Percentiles rank a stretch among this genome's conserved stretches.
These are phyloP conservation scores for Lepeophtheirus salmonis DNA, from an alignment of 1,140 invertebrate species.

Conservation along the genomic window DNA sequence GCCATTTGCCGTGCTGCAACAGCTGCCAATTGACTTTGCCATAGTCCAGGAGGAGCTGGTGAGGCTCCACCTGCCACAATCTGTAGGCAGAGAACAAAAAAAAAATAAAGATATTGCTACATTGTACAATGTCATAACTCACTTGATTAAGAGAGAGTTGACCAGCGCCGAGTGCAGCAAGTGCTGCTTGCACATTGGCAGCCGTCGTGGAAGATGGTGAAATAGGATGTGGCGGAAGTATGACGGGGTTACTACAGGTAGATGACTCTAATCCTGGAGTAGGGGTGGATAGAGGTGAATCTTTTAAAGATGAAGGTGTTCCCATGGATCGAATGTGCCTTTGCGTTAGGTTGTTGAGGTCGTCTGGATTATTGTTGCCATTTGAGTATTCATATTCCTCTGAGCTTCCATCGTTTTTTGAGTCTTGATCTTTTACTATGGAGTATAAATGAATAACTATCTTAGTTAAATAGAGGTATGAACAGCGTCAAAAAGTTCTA, in stretches of 20 bases:
- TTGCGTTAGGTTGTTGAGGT: neutral
- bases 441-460: too few species aligned
- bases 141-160: slow-evolving; percentile 37
- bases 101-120: neutral
- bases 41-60: slow-evolving; percentile 29
- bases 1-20: slow-evolving; percentile 24
- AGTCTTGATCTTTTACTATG: neutral
- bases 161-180: slow-evolving; percentile 41
- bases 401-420: neutral
- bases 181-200: slow-evolving; percentile 34
- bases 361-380: neutral
- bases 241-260: slow-evolving; percentile 13
- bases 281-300: neutral
- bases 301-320: neutral
- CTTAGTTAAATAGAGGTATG: too few species aligned
- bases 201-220: slow-evolving; percentile 19
- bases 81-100: slow-evolving; percentile 25
- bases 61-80: slow-evolving; percentile 33
- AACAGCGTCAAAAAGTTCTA: too few species aligned
- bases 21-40: slow-evolving; percentile 32
- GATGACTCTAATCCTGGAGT: neutral
- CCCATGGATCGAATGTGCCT: neutral
- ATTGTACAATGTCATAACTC: slow-evolving; percentile 14
- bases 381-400: neutral
- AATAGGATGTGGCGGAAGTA: slow-evolving; percentile 7